phyloP scores from a whole-genome alignment of 1,140 invertebrate genomes.

The Diabrotica undecimpunctata region DNA sequence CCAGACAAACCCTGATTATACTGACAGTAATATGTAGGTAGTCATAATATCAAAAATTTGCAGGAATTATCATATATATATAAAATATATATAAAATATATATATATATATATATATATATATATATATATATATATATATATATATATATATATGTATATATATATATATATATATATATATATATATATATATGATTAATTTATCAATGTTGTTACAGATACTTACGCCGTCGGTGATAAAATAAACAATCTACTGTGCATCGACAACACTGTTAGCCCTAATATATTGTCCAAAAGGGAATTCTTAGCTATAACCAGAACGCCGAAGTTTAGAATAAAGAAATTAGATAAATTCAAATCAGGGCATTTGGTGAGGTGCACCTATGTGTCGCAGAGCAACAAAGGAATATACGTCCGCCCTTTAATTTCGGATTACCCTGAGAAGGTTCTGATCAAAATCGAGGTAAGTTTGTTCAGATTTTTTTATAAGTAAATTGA shows the following conservation, averaged over 20 bases:
- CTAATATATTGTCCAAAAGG: conserved; percentile 27
- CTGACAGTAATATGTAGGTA: no score
- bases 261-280: conserved; percentile 25
- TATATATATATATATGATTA: no score
- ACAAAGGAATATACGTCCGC: conserved; percentile 29
- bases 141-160: no score
- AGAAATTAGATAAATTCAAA: conserved; percentile 23
- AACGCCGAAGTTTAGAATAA: conserved; percentile 19
- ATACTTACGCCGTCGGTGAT: conserved; percentile 31
- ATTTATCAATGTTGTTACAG: conserved; percentile 21
- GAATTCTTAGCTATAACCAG: conserved; percentile 22
- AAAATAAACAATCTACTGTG: conserved; percentile 45
- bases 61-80: no score
- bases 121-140: no score
- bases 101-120: no score
- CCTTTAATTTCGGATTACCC: conserved; percentile 24
- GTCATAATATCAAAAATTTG: no score
- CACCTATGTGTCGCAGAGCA: conserved; percentile 21
- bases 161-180: no score
- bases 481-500: no score
- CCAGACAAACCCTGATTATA: no score
- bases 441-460: conserved; percentile 18
- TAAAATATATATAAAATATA: no score
- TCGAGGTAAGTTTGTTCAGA: conserved; percentile 6
- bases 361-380: conserved; percentile 29